Base-by-base conservation (phyloP, 2,888 invertebrate species). In the Phengaris alcon region DNA sequence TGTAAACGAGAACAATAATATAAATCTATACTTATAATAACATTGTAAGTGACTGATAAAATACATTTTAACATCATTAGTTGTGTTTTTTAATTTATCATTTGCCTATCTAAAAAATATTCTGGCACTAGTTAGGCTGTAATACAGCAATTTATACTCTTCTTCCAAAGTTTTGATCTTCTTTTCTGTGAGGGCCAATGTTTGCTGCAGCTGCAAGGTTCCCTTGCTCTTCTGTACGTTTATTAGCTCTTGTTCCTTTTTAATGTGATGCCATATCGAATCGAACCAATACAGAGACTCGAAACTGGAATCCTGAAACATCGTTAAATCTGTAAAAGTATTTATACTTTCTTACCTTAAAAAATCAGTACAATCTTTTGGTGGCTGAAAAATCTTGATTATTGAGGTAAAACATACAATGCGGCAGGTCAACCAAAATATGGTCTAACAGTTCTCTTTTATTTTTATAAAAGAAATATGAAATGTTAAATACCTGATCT, bases 241-340 rank as follows among this genome's bases (percentile, higher is more conserved):
- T 12, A 95, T 89, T 64, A 87, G 82, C 78, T 85, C 87, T 77
- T 94, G 94, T 84, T 98, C 97, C 48, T 91, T 90, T 7, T 87
- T 88, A 80, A 97, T 96, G 84, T 97, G 96, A 74, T 95, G 95
- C 85, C 95, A 95, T 10, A 98, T 96, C 3, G 98, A 97, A 81
- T 97, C 95, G 86, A 99, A 99, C 99, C 99, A 99, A 87, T 98
- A 98, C 7, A 99, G 93, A 0, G 97, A 96, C 90, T 99, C 98
- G 86, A 99, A 97, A 82, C 97, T 97, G 35, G 94, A 90, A 81
- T 96, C 96, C 94, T 94, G 83, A 75, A 88, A 89, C 15, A 12
- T 22, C 7, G 22, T 75, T 0, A 44, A 68, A 59, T 55, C n/a
- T 74, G 64, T 72, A 75, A 9, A 15, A 10, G 12, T 48, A 4